phyloP scores from a whole-genome alignment of 2,888 invertebrate genomes.

The Arctia plantaginis region DNA sequence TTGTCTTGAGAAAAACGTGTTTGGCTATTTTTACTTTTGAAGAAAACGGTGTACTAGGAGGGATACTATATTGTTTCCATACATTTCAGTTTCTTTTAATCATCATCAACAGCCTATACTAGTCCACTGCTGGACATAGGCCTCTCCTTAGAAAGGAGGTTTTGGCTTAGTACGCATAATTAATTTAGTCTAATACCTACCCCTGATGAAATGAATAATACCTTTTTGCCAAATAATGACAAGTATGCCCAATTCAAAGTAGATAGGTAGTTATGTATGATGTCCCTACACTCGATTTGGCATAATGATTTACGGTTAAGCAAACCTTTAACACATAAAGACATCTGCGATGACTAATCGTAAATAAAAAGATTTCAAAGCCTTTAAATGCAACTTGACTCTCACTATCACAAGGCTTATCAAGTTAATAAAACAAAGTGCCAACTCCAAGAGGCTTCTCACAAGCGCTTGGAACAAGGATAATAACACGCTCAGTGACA shows the following conservation, averaged over 20 bases:
- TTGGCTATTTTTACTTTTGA: background rate
- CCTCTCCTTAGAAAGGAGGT: too few relatives aligned
- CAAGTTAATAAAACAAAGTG: conserved; percentile 6
- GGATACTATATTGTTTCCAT: background rate
- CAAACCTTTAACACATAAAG: background rate
- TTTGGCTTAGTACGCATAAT: background rate
- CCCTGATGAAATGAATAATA: background rate
- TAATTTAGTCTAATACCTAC: background rate
- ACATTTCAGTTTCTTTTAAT: background rate
- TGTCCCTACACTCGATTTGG: background rate
- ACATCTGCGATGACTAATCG: too few relatives aligned
- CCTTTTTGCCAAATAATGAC: background rate
- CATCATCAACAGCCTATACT: too few relatives aligned
- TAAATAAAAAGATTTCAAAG: background rate
- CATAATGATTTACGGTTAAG: background rate
- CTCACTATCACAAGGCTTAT: background rate
- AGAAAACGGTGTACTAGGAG: background rate
- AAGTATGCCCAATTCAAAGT: background rate
- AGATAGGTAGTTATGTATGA: background rate
- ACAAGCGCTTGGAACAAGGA: background rate
- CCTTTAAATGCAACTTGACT: too few relatives aligned
- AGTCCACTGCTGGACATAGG: too few relatives aligned
- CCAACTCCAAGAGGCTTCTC: background rate
- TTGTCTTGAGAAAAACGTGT: background rate
- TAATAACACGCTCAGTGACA: conserved; percentile 5